A percentile compares a stretch with the other conserved stretches of the same genome.
These are phyloP conservation scores for Cladopsammia gracilis DNA, from an alignment of 64 coral and sea anemone genomes.

Conservation along the genomic window DNA sequence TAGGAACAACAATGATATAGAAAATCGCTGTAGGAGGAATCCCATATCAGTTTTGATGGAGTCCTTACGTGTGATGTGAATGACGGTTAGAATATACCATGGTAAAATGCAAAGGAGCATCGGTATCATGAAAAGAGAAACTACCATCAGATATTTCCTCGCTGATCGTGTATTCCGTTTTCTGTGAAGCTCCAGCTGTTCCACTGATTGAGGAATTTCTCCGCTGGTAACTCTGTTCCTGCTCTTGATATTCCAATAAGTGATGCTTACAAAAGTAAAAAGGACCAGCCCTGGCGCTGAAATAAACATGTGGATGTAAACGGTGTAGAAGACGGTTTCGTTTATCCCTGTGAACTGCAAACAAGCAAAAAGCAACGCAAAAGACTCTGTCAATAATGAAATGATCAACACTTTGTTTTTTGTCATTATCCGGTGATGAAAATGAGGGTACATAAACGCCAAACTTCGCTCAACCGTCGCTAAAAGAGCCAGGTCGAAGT, in stretches of 20 bases:
- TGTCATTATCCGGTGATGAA: neutral
- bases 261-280: neutral
- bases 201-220: neutral
- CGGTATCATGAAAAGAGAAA: neutral
- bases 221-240: neutral
- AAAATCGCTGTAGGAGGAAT: neutral
- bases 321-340: neutral
- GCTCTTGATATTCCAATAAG: slow-evolving; percentile 8
- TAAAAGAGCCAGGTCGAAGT: neutral
- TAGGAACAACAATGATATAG: neutral
- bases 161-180: neutral
- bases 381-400: neutral
- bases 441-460: neutral
- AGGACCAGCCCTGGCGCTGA: neutral
- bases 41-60: too few species aligned
- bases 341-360: neutral
- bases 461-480: neutral
- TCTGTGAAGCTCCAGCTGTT: neutral
- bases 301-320: slow-evolving; percentile 21
- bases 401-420: neutral
- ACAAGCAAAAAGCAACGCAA: neutral
- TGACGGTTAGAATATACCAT: neutral
- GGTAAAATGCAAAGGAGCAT: neutral
- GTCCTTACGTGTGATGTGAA: too few species aligned
- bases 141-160: neutral